Evolutionary conservation across 2,113 vertebrate species (phyloP), one percentile per base, ranked within the genome.

Genomic region (Odontesthes bonariensis): DNA sequence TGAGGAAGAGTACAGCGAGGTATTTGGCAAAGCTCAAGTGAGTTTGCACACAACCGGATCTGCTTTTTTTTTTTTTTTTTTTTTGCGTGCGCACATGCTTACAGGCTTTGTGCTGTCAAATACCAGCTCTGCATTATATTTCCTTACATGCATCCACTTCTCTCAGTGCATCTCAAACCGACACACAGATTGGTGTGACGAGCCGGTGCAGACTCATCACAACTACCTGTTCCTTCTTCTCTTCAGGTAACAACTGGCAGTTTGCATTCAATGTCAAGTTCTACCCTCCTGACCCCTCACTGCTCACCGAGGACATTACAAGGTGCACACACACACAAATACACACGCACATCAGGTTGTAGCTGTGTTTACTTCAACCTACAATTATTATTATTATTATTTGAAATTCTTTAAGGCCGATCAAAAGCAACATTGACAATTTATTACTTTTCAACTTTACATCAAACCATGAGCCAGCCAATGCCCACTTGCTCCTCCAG

Each of bases 181-280:
- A 16, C 22, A 8, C 22, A 2, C 59, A 23, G 12, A 23, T 44
- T 12, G 42, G 12, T 44, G 42, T 44, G 42, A 44, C 14, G 16
- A 44, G 16, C 42, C 59, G 27, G 27, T 27, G 27, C 42, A 23
- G 1, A 12, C 5, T 23, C 5, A 44, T 22, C 12, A 49, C 31
- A 47, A 47, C 6, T 9, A 42, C 1, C 9, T 7, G 14, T 27
- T 2, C 19, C 17, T 49, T 53, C 13, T 58, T 79, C 20, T 44
- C n/a, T 94, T 6, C 79, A 99, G 98, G 91, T 88, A 95, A 95
- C 91, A 97, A 96, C 58, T 99, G 97, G 98, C 92, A 96, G 82
- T 99, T 99, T 87, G 89, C 93, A n/a, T 99, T 99, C 90, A 96
- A 95, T 66, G 98, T 98, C 90, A 99, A 99, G 89, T 99, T 99